A percentile compares a stretch with the other conserved stretches of the same genome.
Conservation (phyloP, 2,113 vertebrate species). For the Lamprotornis superbus region DNA sequence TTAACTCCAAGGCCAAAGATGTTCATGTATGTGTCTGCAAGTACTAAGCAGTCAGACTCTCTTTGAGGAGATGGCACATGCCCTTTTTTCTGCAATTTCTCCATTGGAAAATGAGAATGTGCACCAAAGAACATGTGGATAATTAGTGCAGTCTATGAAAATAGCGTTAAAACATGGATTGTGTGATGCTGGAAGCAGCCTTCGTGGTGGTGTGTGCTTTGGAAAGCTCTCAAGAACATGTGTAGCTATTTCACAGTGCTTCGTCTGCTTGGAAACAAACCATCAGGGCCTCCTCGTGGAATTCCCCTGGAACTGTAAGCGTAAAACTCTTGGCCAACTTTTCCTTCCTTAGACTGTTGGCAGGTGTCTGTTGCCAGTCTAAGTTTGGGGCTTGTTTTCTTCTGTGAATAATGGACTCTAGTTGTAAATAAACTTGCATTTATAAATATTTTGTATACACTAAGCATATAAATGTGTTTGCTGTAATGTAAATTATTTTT, state of each 20-base stretch:
- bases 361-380: conserved; percentile 1
- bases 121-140: neutral
- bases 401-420: conserved; percentile 22
- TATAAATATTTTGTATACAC: conserved; percentile 81
- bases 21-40: conserved; percentile 20
- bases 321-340: conserved; percentile 13
- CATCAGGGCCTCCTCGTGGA: neutral
- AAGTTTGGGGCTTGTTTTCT: conserved; percentile 34
- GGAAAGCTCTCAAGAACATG: neutral
- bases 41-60: neutral
- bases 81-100: neutral
- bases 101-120: neutral
- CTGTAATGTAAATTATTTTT: conserved; percentile 77
- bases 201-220: neutral
- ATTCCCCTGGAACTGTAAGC: conserved; percentile 1
- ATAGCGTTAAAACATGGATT: neutral
- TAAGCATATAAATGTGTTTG: conserved; percentile 56
- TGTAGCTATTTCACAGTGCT: neutral
- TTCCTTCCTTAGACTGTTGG: conserved; percentile 58
- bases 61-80: neutral
- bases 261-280: conserved; percentile 30
- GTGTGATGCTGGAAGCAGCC: neutral
- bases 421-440: conserved; percentile 76
- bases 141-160: neutral
- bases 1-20: conserved; percentile 69